Evolutionary conservation across 2,113 vertebrate species (phyloP), one percentile per base, ranked within the genome.

Genomic region (Pelmatolapia mariae): DNA sequence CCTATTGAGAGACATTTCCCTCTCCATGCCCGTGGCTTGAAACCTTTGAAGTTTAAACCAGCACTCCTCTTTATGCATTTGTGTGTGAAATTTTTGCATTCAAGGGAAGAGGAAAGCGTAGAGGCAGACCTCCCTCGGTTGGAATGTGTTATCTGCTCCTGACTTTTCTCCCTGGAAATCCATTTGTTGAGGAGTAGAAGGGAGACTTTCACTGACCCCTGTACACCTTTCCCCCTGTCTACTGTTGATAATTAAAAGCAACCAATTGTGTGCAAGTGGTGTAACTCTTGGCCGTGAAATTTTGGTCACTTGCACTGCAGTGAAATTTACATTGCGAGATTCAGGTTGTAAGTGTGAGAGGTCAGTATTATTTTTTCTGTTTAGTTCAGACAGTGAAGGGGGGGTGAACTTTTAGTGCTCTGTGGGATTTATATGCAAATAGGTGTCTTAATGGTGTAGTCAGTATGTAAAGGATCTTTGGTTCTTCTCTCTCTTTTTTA

Each of bases 11-110:
- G 66, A 93, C 91, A 87, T 91, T 85, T 76, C 52, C 89, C 33
- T 88, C 59, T 91, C 59, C 53, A 36, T 81, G 91, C 86, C 90
- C 61, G 56, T 38, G 78, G 84, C 86, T 90, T 84, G 76, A 66
- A 88, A 73, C 73, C 92, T 95, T 96, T 96, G 95, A 96, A 93
- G 95, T 96, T 89, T 92, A 85, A 93, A 92, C 89, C 80, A 86
- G 83, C 84, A 66, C 71, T 85, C 83, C 87, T 90, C 83, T 91
- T 91, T 82, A 90, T 93, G 89, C 87, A 89, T 93, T 93, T 92
- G 76, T 79, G 87, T 68, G 73, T 94, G 91, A 92, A 88, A 91
- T 73, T 87, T 83, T 90, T 87, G 7, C 85, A 92, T 87, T 92
- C 79, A 90, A 82, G 89, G 73, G 61, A 82, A 90, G 82, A 45